Conservation (phyloP, 2,113 vertebrate species). For the Scalopus aquaticus region DNA sequence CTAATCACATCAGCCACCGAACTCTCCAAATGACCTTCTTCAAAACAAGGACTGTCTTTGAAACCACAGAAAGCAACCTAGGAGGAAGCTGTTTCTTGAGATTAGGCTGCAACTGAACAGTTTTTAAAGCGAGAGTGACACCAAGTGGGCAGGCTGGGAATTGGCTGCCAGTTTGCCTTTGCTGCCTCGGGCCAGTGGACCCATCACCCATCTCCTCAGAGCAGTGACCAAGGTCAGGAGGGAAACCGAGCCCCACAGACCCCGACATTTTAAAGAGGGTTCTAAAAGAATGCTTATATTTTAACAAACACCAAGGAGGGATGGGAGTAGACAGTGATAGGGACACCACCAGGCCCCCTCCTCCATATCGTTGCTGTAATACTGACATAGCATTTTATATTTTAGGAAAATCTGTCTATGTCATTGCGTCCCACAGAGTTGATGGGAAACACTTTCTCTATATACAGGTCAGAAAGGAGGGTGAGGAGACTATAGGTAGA, state of each 20-base stretch:
- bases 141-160: slow-evolving; percentile 84
- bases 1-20: slow-evolving; percentile 73
- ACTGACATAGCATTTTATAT: background rate
- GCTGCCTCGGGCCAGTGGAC: background rate
- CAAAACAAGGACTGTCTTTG: slow-evolving; percentile 78
- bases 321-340: background rate
- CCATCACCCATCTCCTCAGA: background rate
- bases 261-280: too few relatives aligned
- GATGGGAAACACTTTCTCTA: background rate
- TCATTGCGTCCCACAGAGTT: background rate
- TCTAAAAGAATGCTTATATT: background rate
- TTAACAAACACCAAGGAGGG: background rate
- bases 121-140: slow-evolving; percentile 86
- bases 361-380: background rate
- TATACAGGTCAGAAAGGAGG: background rate
- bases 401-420: background rate
- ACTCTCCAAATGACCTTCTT: slow-evolving; percentile 78
- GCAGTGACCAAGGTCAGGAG: background rate
- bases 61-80: slow-evolving; percentile 57
- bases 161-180: background rate
- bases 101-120: background rate
- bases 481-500: background rate
- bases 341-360: background rate
- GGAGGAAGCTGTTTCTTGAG: slow-evolving; percentile 21
- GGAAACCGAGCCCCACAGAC: rapidly evolving